Conservation (phyloP, 2,113 vertebrate species). For the Rhagologus leucostigma region DNA sequence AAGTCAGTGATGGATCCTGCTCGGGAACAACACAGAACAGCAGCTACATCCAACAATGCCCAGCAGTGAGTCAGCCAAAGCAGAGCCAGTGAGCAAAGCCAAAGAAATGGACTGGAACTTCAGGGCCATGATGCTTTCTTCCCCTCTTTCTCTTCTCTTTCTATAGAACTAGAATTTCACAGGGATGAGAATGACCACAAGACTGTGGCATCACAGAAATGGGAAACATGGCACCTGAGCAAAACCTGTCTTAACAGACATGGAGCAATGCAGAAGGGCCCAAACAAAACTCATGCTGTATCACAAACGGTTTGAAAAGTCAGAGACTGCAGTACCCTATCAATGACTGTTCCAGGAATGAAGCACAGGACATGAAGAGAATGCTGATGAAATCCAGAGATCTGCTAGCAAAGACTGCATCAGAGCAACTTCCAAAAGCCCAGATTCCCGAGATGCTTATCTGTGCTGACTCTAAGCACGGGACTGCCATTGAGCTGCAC, state of each 20-base stretch:
- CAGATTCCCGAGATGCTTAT: background rate
- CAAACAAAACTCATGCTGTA: background rate
- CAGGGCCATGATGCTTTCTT: too few species aligned
- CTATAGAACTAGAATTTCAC: background rate
- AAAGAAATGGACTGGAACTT: background rate
- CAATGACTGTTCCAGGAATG: background rate
- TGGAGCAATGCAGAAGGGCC: background rate
- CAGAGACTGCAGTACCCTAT: background rate
- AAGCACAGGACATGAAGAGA: background rate
- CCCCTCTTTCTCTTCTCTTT: background rate
- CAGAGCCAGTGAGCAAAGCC: background rate
- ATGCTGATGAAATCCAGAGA: background rate
- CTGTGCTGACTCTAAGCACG: background rate
- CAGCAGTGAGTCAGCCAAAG: background rate
- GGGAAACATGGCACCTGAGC: rapidly evolving
- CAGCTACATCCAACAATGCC: background rate
- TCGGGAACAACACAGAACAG: background rate
- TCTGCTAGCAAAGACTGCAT: background rate
- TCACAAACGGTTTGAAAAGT: background rate
- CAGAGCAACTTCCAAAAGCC: background rate
- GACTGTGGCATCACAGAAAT: background rate
- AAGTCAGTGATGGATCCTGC: background rate
- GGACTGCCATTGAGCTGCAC: background rate
- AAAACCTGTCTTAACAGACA: background rate
- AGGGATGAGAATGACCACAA: background rate